A percentile compares a stretch with the other conserved stretches of the same genome.
Conservation (phyloP, 2,797 vertebrate species). For the Chiroxiphia lanceolata region DNA sequence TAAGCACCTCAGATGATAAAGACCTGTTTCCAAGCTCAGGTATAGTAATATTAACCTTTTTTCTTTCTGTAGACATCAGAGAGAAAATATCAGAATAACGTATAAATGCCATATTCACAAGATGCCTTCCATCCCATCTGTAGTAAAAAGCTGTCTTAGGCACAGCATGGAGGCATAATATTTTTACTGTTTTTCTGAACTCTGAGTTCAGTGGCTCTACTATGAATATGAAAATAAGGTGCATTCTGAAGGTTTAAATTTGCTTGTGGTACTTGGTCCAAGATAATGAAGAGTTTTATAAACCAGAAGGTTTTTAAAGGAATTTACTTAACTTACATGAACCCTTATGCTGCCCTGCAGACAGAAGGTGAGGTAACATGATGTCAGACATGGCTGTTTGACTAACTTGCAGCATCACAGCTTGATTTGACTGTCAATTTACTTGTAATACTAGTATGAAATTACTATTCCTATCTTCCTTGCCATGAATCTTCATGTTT, state of each 20-base stretch:
- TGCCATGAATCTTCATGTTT: neutral
- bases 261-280: neutral
- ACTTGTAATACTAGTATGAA: neutral
- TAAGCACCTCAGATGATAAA: neutral
- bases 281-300: neutral
- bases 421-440: neutral
- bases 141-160: neutral
- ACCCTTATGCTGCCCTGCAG: neutral
- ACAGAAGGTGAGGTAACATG: neutral
- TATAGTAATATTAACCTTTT: neutral
- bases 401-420: neutral
- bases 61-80: neutral
- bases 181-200: neutral
- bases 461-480: neutral
- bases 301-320: neutral
- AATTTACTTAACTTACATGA: neutral
- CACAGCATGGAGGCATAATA: neutral
- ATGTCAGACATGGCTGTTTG: fast-evolving
- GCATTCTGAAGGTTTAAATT: neutral
- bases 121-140: neutral
- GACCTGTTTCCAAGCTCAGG: neutral
- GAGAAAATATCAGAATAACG: neutral
- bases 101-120: neutral
- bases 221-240: neutral
- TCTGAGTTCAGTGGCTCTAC: neutral